Conservation (phyloP, 2,113 vertebrate species). For the Lasiurus borealis region DNA sequence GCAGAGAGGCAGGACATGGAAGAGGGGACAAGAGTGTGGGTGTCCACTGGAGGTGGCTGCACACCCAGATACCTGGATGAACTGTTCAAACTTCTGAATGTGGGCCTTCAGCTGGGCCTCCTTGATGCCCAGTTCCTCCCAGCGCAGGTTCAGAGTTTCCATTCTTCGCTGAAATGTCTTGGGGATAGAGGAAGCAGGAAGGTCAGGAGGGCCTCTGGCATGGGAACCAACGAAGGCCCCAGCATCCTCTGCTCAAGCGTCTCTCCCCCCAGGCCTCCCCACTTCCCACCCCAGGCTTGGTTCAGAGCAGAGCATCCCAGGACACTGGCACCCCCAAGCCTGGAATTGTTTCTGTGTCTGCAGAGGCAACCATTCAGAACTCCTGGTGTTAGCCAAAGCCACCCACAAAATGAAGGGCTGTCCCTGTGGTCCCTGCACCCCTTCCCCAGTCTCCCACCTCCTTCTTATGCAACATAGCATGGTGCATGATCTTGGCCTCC, state of each 20-base stretch:
- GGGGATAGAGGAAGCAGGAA: not conserved
- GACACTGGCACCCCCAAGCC: not conserved
- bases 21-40: fast-evolving
- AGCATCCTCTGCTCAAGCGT: not conserved
- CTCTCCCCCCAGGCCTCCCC: not conserved
- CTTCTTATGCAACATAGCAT: constrained; percentile 82
- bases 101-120: constrained; percentile 83
- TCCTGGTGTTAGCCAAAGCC: not conserved
- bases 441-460: constrained; percentile 63
- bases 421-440: fast-evolving
- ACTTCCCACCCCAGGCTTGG: not conserved
- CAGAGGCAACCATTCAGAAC: not conserved
- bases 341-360: not conserved
- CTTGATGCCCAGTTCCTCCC: constrained; percentile 79
- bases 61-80: constrained; percentile 86
- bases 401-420: not conserved
- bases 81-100: constrained; percentile 80
- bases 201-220: not conserved
- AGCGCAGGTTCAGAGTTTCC: constrained; percentile 79
- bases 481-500: constrained; percentile 75
- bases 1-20: not conserved
- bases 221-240: not conserved
- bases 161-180: constrained; percentile 86
- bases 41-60: too few species aligned
- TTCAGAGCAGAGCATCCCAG: not conserved